These are phyloP conservation scores for Ptyas mucosa DNA, from an alignment of 2,113 vertebrate genomes.

Conservation along the genomic window DNA sequence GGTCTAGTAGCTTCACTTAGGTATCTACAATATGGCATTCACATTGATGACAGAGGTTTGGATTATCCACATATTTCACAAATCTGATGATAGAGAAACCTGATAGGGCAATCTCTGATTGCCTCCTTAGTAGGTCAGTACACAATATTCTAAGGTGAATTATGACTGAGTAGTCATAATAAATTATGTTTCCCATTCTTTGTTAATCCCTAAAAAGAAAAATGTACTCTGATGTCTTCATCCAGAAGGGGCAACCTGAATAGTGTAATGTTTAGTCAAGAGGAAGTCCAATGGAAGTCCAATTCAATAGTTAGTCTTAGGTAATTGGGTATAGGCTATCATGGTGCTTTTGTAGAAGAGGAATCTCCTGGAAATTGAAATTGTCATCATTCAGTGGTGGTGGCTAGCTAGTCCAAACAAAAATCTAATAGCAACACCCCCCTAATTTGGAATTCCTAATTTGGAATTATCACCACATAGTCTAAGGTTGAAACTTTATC, in stretches of 20 bases:
- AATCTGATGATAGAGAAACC: not conserved
- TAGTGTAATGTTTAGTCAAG: not conserved
- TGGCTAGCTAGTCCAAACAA: not conserved
- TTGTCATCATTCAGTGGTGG: not conserved
- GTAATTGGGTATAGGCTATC: not conserved
- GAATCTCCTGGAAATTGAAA: not conserved
- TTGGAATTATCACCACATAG: not conserved
- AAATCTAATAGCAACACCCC: not conserved
- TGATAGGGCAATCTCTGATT: not conserved
- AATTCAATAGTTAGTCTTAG: not conserved
- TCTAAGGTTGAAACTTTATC: not conserved
- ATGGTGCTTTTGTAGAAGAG: not conserved
- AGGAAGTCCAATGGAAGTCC: not conserved
- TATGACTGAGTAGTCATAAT: not conserved
- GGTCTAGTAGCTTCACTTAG: not conserved
- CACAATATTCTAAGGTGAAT: not conserved
- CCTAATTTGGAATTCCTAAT: not conserved
- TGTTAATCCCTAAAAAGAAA: not conserved
- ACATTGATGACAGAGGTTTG: not conserved
- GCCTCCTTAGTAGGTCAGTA: not conserved
- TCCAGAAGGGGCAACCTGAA: not conserved
- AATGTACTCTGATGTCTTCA: not conserved
- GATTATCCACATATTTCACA: not conserved
- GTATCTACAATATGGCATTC: not conserved
- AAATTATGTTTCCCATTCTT: not conserved